A percentile compares a stretch with the other conserved stretches of the same genome.
phyloP scores from a whole-genome alignment of 2,888 invertebrate genomes.

The Eulithis testata region DNA sequence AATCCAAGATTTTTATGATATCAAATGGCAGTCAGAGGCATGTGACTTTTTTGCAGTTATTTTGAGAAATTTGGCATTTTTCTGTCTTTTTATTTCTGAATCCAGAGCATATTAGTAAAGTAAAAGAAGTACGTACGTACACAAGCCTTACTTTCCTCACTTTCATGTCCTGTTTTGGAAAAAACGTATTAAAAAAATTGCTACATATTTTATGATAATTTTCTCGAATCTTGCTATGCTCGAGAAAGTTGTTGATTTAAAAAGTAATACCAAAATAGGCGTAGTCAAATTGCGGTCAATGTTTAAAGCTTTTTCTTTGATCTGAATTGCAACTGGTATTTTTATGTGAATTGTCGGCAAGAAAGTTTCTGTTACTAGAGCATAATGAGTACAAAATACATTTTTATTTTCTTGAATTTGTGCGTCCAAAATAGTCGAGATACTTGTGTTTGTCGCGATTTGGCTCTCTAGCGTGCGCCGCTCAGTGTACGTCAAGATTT shows the following conservation, averaged over 20 bases:
- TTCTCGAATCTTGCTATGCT: constrained; percentile 44
- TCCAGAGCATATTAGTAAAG: too few relatives aligned
- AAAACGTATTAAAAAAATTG: constrained; percentile 60
- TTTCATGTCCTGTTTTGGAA: constrained; percentile 51
- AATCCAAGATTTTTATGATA: too few relatives aligned
- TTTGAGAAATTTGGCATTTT: too few relatives aligned
- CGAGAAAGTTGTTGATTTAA: constrained; percentile 57
- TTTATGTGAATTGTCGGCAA: background rate
- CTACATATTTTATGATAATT: constrained; percentile 57
- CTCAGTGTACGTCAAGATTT: too few relatives aligned
- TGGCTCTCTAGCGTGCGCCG: too few relatives aligned
- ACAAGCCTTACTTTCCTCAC: constrained; percentile 50
- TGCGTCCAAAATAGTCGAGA: too few relatives aligned
- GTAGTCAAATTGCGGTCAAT: constrained; percentile 46
- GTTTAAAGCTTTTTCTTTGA: constrained; percentile 29
- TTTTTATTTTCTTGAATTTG: background rate
- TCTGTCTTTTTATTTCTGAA: too few relatives aligned
- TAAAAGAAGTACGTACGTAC: background rate
- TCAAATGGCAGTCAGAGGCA: too few relatives aligned
- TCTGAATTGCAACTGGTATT: background rate
- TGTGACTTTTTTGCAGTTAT: too few relatives aligned
- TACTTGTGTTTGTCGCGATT: too few relatives aligned
- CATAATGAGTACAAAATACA: background rate
- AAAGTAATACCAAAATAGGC: background rate
- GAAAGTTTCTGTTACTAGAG: background rate